Evolutionary conservation across 2,797 vertebrate genomes (phyloP).

Genomic region (Ataeniobius toweri): DNA sequence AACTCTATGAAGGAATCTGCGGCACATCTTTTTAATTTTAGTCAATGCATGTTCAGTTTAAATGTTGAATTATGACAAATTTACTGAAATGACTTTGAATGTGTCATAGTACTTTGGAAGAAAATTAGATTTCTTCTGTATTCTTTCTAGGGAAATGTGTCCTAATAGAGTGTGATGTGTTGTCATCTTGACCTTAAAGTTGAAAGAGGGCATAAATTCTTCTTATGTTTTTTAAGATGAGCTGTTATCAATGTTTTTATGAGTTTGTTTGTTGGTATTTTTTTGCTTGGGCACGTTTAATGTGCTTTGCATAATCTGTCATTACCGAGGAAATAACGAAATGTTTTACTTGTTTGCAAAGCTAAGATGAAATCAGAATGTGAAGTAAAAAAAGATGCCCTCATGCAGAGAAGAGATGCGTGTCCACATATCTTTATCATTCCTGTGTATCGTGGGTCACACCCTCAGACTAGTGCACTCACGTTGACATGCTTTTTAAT

Average conservation of each 20-base stretch:
- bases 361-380: neutral
- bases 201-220: neutral
- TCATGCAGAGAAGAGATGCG: neutral
- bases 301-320: neutral
- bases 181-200: too few species aligned
- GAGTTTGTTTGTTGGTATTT: neutral
- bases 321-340: neutral
- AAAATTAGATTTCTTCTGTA: neutral
- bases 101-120: neutral
- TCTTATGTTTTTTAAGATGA: too few species aligned
- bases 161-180: too few species aligned
- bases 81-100: neutral
- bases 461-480: neutral
- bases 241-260: neutral
- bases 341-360: neutral
- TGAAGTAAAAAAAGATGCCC: neutral
- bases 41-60: neutral
- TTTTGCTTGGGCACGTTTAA: neutral
- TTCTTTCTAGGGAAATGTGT: neutral
- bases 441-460: neutral
- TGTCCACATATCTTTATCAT: neutral
- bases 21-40: neutral
- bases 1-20: neutral
- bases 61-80: neutral
- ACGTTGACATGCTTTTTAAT: neutral